These are phyloP conservation scores for Felis catus DNA, from an alignment of 2,113 vertebrate genomes.

Conservation along the genomic window DNA sequence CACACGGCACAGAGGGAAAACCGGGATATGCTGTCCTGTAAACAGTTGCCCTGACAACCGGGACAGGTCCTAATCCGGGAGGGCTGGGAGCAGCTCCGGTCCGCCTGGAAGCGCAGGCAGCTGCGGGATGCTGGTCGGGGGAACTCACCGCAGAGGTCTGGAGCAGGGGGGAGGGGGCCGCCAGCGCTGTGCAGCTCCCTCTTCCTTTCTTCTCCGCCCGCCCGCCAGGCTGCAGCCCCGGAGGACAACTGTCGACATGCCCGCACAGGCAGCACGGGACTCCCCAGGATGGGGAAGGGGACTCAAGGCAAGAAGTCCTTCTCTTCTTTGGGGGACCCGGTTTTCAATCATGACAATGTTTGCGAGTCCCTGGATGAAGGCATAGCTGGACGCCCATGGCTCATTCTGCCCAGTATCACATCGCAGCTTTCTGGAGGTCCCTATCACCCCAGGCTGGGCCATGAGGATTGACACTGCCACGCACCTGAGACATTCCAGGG, in stretches of 20 bases:
- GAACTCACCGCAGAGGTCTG: slow-evolving; percentile 53
- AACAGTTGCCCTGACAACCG: slow-evolving; percentile 92
- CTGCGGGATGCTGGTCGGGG: slow-evolving; percentile 73
- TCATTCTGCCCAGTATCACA: background rate
- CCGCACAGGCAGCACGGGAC: slow-evolving; percentile 74
- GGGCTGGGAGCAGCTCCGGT: slow-evolving; percentile 66
- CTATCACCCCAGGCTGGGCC: background rate
- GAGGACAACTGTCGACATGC: slow-evolving; percentile 57
- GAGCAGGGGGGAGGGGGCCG: slow-evolving; percentile 57
- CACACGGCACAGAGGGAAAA: slow-evolving; percentile 82
- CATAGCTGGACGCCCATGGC: background rate
- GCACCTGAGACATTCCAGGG: background rate
- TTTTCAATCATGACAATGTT: background rate
- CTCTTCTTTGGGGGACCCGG: slow-evolving; percentile 48
- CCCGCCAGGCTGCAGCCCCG: slow-evolving; percentile 18
- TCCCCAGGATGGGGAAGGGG: background rate
- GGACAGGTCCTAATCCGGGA: slow-evolving; percentile 83
- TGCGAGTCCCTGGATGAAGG: slow-evolving; percentile 5
- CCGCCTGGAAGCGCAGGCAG: background rate
- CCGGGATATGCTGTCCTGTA: slow-evolving; percentile 83
- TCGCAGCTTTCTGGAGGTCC: background rate
- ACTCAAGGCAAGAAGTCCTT: slow-evolving; percentile 41
- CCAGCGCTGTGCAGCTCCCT: slow-evolving; percentile 73
- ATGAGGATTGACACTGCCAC: background rate
- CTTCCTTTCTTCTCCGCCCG: background rate